A percentile compares a stretch with the other conserved stretches of the same genome.
Conservation (phyloP, 2,888 invertebrate species). For the Drosophila paranaensis region DNA sequence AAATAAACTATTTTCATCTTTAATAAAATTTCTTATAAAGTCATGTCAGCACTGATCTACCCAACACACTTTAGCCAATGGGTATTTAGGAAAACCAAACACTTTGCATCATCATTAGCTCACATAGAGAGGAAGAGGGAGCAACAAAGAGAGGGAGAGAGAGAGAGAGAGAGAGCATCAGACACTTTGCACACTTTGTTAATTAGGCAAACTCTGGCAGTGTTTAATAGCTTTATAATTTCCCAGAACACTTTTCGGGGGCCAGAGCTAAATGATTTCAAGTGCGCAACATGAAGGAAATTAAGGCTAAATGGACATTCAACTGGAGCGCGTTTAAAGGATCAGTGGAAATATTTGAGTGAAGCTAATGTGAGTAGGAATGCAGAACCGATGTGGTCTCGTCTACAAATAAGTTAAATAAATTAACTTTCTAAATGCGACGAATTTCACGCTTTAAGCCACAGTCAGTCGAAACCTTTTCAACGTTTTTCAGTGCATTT, state of each 20-base stretch:
- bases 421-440: no score
- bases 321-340: not conserved
- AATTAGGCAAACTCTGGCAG: conserved; percentile 53
- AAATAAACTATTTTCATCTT: no score
- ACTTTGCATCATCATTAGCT: conserved; percentile 47
- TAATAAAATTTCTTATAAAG: no score
- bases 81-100: conserved; percentile 30
- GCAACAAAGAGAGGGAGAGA: conserved; percentile 15
- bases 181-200: conserved; percentile 43
- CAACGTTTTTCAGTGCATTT: not conserved
- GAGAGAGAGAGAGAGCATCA: conserved; percentile 4
- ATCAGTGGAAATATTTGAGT: not conserved
- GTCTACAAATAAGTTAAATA: not conserved
- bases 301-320: conserved; percentile 15
- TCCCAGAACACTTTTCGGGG: conserved; percentile 6
- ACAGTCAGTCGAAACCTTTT: not conserved
- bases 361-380: not conserved
- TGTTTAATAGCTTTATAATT: conserved; percentile 54
- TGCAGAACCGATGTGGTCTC: not conserved
- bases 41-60: not conserved
- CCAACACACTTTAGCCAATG: not conserved
- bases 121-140: conserved; percentile 11
- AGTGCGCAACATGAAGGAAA: conserved; percentile 10
- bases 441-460: conserved; percentile 5
- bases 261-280: conserved; percentile 16